Base-by-base conservation (phyloP, 2,797 vertebrate species). In the Oophaga sylvatica region DNA sequence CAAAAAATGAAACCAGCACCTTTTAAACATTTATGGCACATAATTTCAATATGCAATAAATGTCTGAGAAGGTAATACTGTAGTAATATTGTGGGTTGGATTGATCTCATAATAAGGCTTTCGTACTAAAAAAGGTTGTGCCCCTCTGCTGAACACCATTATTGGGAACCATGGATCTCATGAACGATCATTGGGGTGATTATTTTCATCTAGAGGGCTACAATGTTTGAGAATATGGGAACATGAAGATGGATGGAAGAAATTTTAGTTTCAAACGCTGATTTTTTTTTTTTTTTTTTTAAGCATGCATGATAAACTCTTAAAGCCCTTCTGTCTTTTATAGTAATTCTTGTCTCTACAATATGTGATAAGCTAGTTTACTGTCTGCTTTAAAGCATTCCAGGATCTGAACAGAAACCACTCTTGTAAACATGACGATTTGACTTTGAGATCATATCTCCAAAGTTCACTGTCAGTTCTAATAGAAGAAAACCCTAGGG, bases 361-460 rank as follows among this genome's bases (percentile, higher is more conserved):
- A 76, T 77, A 53, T 48, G 59, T 48, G 83, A 84, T 76, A 76
- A 76, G 59, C n/a, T 4, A 13, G 41, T 56, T 77, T 77, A 65
- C 62, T 73, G 68, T 63, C 67, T 29, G 53, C 62, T 68, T 70
- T 77, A 70, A 82, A 77, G 60, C 59, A 68, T 59, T 71, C 83
- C 71, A 68, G 83, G 29, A 56, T 56, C 73, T 12, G 62, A 83
- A 57, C 75, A 53, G 45, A 85, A 75, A 26, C 4, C 17, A 41
- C 65, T 85, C 15, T 56, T 86, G 79, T 82, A 85, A 89, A 89
- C 87, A 89, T 86, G 31, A 31, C 78, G 29, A 57, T 59, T 68
- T 82, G 83, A 89, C 79, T 82, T 85, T 77, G 4, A 89, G 83
- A 85, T 89, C 59, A 57, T 81, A 85, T 85, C 87, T 81, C 62